Conservation (phyloP, 2,797 vertebrate genomes). For the Artibeus jamaicensis region DNA sequence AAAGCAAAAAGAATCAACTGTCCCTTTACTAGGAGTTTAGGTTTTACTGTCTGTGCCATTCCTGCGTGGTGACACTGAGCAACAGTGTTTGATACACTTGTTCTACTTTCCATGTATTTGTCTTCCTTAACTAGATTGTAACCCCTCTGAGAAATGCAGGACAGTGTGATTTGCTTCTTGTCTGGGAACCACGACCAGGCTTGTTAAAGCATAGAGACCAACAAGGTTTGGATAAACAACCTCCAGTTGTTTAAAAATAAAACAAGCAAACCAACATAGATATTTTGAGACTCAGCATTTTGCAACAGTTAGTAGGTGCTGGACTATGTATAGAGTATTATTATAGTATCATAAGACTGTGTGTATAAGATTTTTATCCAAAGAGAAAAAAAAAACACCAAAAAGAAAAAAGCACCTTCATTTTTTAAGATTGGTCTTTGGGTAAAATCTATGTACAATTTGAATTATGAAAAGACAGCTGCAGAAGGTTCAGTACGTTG, state of each 20-base stretch:
- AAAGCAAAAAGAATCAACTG: not conserved
- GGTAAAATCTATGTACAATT: not conserved
- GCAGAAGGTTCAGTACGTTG: not conserved
- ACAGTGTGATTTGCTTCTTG: not conserved
- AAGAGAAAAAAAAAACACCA: not conserved
- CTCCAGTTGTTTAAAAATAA: slow-evolving; percentile 19
- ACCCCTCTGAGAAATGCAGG: not conserved
- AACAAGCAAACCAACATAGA: not conserved
- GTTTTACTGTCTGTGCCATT: not conserved
- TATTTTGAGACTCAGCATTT: not conserved
- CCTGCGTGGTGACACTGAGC: not conserved
- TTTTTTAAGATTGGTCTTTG: not conserved
- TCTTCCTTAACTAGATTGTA: not conserved
- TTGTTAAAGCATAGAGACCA: not conserved
- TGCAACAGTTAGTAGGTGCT: not conserved
- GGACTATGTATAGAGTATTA: not conserved
- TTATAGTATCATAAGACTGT: not conserved
- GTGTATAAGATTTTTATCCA: not conserved
- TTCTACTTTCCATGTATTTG: not conserved
- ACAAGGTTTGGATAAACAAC: not conserved
- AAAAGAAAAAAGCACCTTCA: not conserved
- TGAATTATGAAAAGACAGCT: not conserved
- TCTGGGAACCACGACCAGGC: not conserved
- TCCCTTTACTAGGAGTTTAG: not conserved
- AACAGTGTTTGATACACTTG: not conserved